These are phyloP conservation scores for Agonum fuliginosum DNA, from an alignment of 2,888 invertebrate species.

Conservation along the genomic window DNA sequence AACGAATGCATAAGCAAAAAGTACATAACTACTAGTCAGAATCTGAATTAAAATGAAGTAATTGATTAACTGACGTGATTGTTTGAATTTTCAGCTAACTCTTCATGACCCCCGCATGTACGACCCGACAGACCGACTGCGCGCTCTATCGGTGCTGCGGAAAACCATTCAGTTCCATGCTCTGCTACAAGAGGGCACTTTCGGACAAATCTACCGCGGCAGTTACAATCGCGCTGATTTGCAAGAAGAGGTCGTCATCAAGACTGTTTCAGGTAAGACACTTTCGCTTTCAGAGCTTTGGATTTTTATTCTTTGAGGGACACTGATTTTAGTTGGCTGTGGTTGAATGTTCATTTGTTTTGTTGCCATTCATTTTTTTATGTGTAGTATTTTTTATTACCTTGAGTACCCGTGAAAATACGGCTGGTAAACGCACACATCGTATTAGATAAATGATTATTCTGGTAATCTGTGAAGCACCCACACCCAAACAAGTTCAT, in stretches of 20 bases:
- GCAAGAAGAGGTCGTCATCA: constrained; percentile 87
- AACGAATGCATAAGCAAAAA: too few species aligned
- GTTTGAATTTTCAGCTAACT: constrained; percentile 64
- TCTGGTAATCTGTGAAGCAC: too few species aligned
- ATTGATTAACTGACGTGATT: background rate
- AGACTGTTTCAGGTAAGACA: constrained; percentile 89
- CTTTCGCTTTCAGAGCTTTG: background rate
- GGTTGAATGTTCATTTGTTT: too few species aligned
- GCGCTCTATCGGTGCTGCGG: constrained; percentile 77
- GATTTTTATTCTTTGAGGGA: background rate
- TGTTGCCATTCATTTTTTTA: too few species aligned
- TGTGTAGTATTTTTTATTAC: too few species aligned
- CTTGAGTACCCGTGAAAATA: too few species aligned
- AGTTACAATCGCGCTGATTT: constrained; percentile 78
- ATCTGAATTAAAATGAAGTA: too few species aligned
- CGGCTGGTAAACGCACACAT: too few species aligned
- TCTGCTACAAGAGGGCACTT: constrained; percentile 87
- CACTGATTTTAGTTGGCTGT: too few species aligned
- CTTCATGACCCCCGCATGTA: constrained; percentile 68
- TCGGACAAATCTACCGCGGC: constrained; percentile 90
- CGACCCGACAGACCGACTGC: constrained; percentile 79
- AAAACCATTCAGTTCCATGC: constrained; percentile 78
- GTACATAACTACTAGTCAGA: too few species aligned
- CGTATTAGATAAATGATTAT: too few species aligned
- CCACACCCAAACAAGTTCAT: too few species aligned